Evolutionary conservation across 2,113 vertebrate genomes (phyloP), one percentile per base, ranked within the genome.

Genomic region (Greenwoodochromis staneri): DNA sequence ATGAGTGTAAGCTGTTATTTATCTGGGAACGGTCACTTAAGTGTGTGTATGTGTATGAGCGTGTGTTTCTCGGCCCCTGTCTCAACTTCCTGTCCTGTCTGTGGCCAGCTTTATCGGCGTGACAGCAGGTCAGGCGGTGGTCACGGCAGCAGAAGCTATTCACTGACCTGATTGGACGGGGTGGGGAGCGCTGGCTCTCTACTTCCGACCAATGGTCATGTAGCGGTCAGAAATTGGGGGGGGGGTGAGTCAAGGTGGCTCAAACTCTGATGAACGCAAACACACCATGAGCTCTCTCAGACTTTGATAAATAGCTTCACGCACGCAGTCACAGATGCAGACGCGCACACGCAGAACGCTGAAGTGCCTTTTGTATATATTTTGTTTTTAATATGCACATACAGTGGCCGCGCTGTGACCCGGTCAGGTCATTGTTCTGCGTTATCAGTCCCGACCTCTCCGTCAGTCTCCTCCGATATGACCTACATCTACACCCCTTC

Each of bases 41-140:
- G 49, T 84, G 71, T 82, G 66, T 88, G 83, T 80, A 49, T 91
- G 83, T 76, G 40, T 76, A 45, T 7, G 80, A 4, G 38, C 8
- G 21, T 73, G 69, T 87, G 80, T 88, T 29, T 80, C 61, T 92
- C 85, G 61, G 89, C 94, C 92, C 59, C 90, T 80, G 45, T 47
- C 57, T 95, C 93, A 94, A 94, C 95, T 95, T 95, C 95, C 95
- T 94, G 95, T 92, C 91, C 94, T 42, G 94, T 95, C 93, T 95
- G 92, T 88, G 94, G 85, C 91, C 87, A 42, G 82, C 81, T 90
- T 95, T 94, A 94, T 95, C 91, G 92, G 12, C 19, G 34, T 90
- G 93, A 92, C 95, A 88, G 36, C 92, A 31, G 94, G 95, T 95
- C 94, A 95, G 86, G 38, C 83, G 4, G 81, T 91, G 95, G 95